Evolutionary conservation across 2,888 invertebrate species (phyloP), one percentile per base, ranked within the genome.

Genomic region (Chesias legatella): DNA sequence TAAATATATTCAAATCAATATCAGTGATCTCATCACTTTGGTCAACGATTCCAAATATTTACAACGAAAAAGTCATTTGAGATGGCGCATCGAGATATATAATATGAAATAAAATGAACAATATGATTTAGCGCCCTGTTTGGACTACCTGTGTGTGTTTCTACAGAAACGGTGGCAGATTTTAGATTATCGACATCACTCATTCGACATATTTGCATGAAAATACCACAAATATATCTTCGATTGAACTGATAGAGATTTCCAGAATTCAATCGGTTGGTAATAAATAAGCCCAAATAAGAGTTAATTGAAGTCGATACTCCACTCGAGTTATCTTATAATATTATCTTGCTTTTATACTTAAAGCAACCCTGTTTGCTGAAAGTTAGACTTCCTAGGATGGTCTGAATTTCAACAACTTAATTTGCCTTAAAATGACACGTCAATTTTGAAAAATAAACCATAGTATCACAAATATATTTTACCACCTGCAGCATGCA

Each of bases 91-190:
- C 9, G 20, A 39, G 39, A 39, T 39, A 39, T 39, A 39, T 43
- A 35, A 39, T 39, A 48, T 43, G 35, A 26, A 27, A 39, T 41
- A 45, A 45, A 56, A 48, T 27, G 24, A 42, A 13, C 29, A 21
- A 25, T 31, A 45, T 49, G 51, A 53, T 53, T 57, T 48, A 57
- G 44, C 30, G 52, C 57, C 57, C 58, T 56, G 44, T 45, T 56
- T 7, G 10, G 69, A 76, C 77, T 80, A 73, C 78, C 75, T 79
- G 79, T 65, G 58, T 54, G 43, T 43, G 54, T 60, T 64, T 65
- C 68, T 51, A 52, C 61, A 73, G 83, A 79, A 84, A 81, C 55
- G 51, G 86, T 86, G 86, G 86, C 86, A 82, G 85, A 85, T 86
- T 76, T 56, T 60, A 79, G 85, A 85, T 85, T 78, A 76, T 48